phyloP scores from a whole-genome alignment of 2,888 invertebrate genomes.

The Cosmopolites sordidus region DNA sequence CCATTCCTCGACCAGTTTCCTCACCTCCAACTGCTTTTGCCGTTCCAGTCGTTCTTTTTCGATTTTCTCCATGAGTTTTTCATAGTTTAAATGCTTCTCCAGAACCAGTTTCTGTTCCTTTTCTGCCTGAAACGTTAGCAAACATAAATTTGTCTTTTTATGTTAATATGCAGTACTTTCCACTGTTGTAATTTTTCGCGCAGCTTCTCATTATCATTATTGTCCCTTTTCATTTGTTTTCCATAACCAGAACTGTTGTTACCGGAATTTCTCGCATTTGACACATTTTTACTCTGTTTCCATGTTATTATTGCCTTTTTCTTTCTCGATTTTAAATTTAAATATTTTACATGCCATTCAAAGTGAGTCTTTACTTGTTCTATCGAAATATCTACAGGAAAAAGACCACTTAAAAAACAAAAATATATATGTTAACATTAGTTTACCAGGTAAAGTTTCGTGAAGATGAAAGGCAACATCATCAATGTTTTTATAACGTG shows the following conservation, averaged over 20 bases:
- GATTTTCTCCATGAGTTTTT: conserved; percentile 27
- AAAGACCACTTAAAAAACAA: background rate
- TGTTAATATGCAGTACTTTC: conserved; percentile 38
- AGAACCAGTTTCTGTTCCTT: conserved; percentile 42
- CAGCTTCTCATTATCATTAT: conserved; percentile 10
- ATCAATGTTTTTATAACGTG: conserved; percentile 37
- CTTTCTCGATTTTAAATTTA: conserved; percentile 47
- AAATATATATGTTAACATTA: no score
- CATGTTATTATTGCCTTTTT: conserved; percentile 47
- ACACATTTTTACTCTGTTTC: conserved; percentile 37
- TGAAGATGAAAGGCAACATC: conserved; percentile 35
- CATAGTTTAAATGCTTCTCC: conserved; percentile 30
- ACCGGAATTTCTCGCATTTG: no score
- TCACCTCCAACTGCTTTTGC: conserved; percentile 35
- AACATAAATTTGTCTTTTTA: background rate
- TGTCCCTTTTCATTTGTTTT: background rate
- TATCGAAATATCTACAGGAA: conserved; percentile 39
- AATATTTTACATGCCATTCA: conserved; percentile 51
- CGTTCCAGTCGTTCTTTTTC: conserved; percentile 32
- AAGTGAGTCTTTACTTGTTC: conserved; percentile 50
- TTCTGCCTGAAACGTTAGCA: conserved; percentile 23
- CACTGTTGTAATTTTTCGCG: conserved; percentile 35
- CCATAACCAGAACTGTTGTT: no score
- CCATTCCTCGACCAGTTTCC: conserved; percentile 30
- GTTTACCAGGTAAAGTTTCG: conserved; percentile 40